Evolutionary conservation across 2,888 invertebrate genomes (phyloP), one percentile per base, ranked within the genome.

Genomic region (Perithous albicinctus): DNA sequence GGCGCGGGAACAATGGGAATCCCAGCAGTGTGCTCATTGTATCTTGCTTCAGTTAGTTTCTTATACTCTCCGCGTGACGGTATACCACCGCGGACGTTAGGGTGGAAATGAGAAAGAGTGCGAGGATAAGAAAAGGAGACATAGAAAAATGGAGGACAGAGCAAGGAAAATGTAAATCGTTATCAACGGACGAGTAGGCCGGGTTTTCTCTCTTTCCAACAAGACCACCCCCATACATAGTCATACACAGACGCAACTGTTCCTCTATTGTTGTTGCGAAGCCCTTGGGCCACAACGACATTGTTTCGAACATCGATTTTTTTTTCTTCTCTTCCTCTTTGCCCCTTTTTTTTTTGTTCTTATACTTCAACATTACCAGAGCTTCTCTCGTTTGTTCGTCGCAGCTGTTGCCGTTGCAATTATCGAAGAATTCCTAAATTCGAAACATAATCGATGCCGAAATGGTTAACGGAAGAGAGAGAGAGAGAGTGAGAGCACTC

Each of bases 141-240:
- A 43, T 15, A 38, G 38, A 3, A 15, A 41, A 32, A 56, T 29
- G n/a, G 41, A 48, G 41, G 8, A 56, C 35, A 46, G n/a, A n/a
- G 35, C 35, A 69, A 41, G 64, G 72, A 76, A 77, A 77, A 80
- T 80, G 72, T 77, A 54, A 72, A 77, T 73, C 72, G 67, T 80
- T 73, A 77, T 72, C 70, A 72, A 73, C 48, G 61, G 38, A 56
- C 48, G 48, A 72, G 59, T 56, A 41, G 29, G 38, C 35, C 48
- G 56, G 67, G n/a, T n/a, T 48, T 69, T 38, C 64, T 72, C n/a
- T 43, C 48, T 46, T 46, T 15, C 54, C 26, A 8, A 64, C 38
- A 41, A 63, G n/a, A n/a, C n/a, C n/a, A n/a, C n/a, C n/a, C n/a
- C 38, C 29, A 23, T 8, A 20, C 18, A 35, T 46, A 35, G 35